phyloP scores from a whole-genome alignment of 2,888 invertebrate species.

The Sialis fuliginosa region DNA sequence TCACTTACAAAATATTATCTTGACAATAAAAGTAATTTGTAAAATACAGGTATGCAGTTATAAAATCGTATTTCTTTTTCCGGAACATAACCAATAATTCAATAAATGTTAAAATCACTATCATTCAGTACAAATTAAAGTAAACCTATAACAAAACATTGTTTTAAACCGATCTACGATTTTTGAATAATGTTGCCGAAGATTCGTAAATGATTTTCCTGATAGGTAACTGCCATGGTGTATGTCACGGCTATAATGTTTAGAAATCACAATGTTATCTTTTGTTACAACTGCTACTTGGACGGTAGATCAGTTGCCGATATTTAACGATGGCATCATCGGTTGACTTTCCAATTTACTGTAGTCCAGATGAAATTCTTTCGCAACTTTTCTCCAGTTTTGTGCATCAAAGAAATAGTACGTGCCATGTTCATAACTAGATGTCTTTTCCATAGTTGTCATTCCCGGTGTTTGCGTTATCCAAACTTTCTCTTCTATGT shows the following conservation, averaged over 20 bases:
- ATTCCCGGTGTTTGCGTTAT: constrained; percentile 94
- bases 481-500: constrained; percentile 98
- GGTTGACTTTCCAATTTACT: constrained; percentile 94
- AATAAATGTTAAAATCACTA: too few relatives aligned
- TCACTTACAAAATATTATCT: neutral
- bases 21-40: too few relatives aligned
- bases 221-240: neutral
- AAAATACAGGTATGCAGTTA: too few relatives aligned
- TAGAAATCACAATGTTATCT: neutral
- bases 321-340: constrained; percentile 29
- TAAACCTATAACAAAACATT: too few relatives aligned
- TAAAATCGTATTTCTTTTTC: too few relatives aligned
- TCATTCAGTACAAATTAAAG: too few relatives aligned
- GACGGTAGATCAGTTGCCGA: constrained; percentile 2
- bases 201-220: neutral
- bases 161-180: too few relatives aligned
- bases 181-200: too few relatives aligned
- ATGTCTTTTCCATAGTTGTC: constrained; percentile 86
- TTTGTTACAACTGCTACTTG: neutral
- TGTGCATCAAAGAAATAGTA: constrained; percentile 99
- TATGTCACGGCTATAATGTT: neutral
- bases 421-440: constrained; percentile 93
- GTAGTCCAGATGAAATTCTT: constrained; percentile 98
- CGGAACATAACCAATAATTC: too few relatives aligned
- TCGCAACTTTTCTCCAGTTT: constrained; percentile 97